Percentiles rank a stretch among this genome's conserved stretches.
phyloP scores from a whole-genome alignment of 2,113 vertebrate genomes.

The Scomber colias region DNA sequence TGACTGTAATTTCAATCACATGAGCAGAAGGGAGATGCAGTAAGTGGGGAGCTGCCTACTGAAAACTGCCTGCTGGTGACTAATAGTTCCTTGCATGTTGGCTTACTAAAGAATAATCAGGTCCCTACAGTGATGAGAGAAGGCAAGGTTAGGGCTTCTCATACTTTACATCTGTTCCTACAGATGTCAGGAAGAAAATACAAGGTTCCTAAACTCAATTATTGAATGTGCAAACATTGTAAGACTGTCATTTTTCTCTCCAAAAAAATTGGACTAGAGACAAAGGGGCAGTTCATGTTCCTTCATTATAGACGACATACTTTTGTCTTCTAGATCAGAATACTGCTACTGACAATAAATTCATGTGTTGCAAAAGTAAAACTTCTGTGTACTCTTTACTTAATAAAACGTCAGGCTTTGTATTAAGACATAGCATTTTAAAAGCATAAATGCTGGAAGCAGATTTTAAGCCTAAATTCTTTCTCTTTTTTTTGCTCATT shows the following conservation, averaged over 20 bases:
- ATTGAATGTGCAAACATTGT: slow-evolving; percentile 11
- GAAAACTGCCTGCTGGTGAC: slow-evolving; percentile 62
- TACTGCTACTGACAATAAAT: neutral
- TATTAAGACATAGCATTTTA: neutral
- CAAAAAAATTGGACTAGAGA: neutral
- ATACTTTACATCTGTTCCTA: neutral
- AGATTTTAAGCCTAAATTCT: no score
- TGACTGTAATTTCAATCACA: slow-evolving; percentile 74
- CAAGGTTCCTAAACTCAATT: slow-evolving; percentile 25
- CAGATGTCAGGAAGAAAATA: slow-evolving; percentile 52
- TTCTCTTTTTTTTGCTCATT: slow-evolving; percentile 1
- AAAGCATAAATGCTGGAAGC: slow-evolving; percentile 1
- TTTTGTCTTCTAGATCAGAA: neutral
- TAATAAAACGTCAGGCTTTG: no score
- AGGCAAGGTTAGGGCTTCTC: slow-evolving; percentile 3
- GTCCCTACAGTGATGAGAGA: slow-evolving; percentile 15
- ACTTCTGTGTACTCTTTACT: no score
- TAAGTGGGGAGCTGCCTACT: slow-evolving; percentile 44
- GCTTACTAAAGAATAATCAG: slow-evolving; percentile 48
- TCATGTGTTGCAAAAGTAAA: neutral
- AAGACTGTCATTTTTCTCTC: neutral
- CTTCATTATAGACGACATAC: neutral
- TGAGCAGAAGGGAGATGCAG: slow-evolving; percentile 47
- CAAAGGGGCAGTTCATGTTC: neutral
- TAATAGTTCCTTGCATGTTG: slow-evolving; percentile 52